Percentiles rank a stretch among this genome's conserved stretches.
These are phyloP conservation scores for Entelurus aequoreus DNA, from an alignment of 2,113 vertebrate genomes.

Conservation along the genomic window DNA sequence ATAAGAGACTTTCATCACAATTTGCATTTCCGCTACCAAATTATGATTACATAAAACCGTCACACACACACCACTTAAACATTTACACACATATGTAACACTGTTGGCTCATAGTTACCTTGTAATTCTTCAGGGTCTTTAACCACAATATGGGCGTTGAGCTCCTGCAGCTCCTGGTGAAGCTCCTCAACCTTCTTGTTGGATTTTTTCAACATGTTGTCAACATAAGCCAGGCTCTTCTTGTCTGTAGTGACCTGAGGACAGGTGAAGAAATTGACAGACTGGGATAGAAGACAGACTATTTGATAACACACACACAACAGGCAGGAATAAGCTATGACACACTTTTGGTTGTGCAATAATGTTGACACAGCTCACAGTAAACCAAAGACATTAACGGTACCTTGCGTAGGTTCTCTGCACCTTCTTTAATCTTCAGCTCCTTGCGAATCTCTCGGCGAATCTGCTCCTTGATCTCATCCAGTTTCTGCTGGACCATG, in stretches of 20 bases:
- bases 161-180: constrained; percentile 94
- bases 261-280: background rate
- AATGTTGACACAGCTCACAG: background rate
- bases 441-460: constrained; percentile 98
- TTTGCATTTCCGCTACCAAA: background rate
- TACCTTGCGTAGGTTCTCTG: constrained; percentile 91
- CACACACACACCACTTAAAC: background rate
- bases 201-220: constrained; percentile 98
- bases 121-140: constrained; percentile 90
- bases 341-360: background rate
- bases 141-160: constrained; percentile 96
- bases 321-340: background rate
- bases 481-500: constrained; percentile 93
- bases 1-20: too few relatives aligned
- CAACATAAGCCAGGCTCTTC: constrained; percentile 97
- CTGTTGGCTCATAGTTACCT: constrained; percentile 76
- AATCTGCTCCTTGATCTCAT: constrained; percentile 95
- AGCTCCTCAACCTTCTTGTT: constrained; percentile 97
- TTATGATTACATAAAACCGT: background rate
- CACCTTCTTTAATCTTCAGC: constrained; percentile 98
- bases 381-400: background rate
- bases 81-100: background rate
- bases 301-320: too few relatives aligned
- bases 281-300: background rate
- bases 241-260: constrained; percentile 95